phyloP scores from a whole-genome alignment of 1,140 invertebrate species.

The Scaptodrosophila lebanonensis region DNA sequence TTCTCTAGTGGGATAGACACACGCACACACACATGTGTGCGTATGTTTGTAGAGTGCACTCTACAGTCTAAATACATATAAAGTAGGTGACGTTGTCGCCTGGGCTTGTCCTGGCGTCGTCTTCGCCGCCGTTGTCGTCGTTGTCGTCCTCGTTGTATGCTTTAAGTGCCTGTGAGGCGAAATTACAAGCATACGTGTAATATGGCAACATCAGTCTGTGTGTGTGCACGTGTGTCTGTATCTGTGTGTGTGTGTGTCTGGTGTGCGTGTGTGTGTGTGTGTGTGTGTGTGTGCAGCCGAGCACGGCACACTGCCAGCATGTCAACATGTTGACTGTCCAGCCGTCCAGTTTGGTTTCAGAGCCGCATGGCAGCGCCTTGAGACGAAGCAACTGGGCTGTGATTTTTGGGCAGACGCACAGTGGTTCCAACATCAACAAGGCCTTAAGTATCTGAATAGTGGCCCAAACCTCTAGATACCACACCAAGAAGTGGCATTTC shows the following conservation, averaged over 20 bases:
- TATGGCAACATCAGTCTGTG: conserved; percentile 35
- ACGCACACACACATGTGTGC: conserved; percentile 20
- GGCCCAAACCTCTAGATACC: too few relatives aligned
- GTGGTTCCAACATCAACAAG: too few relatives aligned
- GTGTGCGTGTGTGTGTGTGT: conserved; percentile 4
- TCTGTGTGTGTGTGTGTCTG: conserved; percentile 11
- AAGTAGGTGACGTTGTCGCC: conserved; percentile 12
- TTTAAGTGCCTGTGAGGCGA: conserved; percentile 60
- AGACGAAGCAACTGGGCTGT: conserved; percentile 46
- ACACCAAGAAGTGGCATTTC: too few relatives aligned
- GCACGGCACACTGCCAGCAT: conserved; percentile 38
- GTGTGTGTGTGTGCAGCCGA: conserved; percentile 32
- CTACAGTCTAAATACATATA: conserved; percentile 5
- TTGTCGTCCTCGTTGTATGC: conserved; percentile 27
- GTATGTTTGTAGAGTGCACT: conserved; percentile 20
- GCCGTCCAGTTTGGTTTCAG: conserved; percentile 18
- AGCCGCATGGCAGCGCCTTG: conserved; percentile 16
- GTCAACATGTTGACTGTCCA: conserved; percentile 48
- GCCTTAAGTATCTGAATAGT: too few relatives aligned
- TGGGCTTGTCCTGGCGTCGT: not conserved
- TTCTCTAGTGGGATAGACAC: conserved; percentile 53
- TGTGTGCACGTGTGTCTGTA: conserved; percentile 27
- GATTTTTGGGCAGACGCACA: conserved; percentile 67
- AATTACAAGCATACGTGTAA: conserved; percentile 67
- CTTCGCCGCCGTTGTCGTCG: conserved; percentile 6